A percentile compares a stretch with the other conserved stretches of the same genome.
Conservation (phyloP, 2,888 invertebrate genomes). For the Zelleria hepariella region DNA sequence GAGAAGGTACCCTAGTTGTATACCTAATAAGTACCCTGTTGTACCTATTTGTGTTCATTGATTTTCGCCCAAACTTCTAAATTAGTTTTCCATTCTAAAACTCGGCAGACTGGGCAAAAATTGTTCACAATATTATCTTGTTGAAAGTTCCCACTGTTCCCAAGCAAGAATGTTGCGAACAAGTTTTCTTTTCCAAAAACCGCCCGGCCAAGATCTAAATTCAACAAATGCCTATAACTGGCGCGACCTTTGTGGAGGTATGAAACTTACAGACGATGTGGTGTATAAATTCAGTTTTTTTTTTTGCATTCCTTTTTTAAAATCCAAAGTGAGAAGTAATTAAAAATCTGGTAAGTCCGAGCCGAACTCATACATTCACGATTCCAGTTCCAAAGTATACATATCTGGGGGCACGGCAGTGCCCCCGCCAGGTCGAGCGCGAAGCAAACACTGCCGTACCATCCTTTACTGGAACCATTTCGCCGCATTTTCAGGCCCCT, state of each 20-base stretch:
- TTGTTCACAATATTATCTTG: slow-evolving; percentile 2
- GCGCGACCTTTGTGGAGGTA: not conserved
- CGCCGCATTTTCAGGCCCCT: no score
- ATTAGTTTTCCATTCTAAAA: not conserved
- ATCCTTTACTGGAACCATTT: no score
- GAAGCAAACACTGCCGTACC: no score
- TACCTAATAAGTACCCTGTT: no score
- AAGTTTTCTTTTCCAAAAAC: slow-evolving; percentile 3
- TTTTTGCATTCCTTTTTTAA: no score
- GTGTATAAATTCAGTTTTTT: not conserved
- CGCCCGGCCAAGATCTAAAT: not conserved
- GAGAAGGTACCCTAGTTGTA: no score
- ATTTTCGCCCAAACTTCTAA: not conserved
- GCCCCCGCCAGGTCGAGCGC: no score
- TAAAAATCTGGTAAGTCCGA: no score
- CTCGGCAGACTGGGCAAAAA: not conserved
- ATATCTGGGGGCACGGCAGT: no score
- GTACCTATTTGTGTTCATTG: not conserved
- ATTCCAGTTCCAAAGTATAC: no score
- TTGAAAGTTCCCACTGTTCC: slow-evolving; percentile 1
- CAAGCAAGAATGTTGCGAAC: not conserved
- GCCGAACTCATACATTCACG: no score
- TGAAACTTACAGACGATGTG: not conserved
- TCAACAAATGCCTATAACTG: not conserved
- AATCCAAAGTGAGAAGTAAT: no score